Base-by-base conservation (phyloP, 2,797 vertebrate species). In the Xerus rutilus region DNA sequence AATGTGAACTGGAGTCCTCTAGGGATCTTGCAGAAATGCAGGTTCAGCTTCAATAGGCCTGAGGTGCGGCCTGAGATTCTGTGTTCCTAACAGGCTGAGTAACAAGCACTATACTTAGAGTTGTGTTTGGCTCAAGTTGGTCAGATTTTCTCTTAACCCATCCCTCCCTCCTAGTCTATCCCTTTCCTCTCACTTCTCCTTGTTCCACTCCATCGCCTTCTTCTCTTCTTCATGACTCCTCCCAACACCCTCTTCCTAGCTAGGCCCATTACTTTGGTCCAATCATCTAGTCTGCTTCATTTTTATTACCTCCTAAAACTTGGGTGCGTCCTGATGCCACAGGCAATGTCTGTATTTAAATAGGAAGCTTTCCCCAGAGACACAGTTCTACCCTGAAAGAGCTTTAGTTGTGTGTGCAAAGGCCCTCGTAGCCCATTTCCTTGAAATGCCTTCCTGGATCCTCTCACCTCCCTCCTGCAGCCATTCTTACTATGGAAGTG, bases 331-430 rank as follows among this genome's bases (percentile, higher is more conserved):
- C 45, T 14, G 21, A 11, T 67, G 86, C 73, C 74, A 79, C 21
- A 57, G 73, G 69, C 81, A 86, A 49, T 49, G 28, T 96, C 74
- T 94, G 13, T 18, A 76, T 84, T 43, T 88, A 62, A 83, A 93
- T 70, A 54, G 65, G 62, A 97, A 94, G 52, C 25, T 86, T 92
- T 28, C 9, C 45, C 47, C 39, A 52, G 39, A 54, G 52, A 81
- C 85, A 13, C 35, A 32, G 5, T 52, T 93, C 92, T 90, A 69
- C 45, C 32, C 67, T 45, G 35, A 73, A 70, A 70, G 82, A 95
- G 78, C 15, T 95, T 90, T 79, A 39, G 64, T 77, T 95, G 59
- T 47, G 9, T 32, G 69, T 93, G 67, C 67, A 85, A 64, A 79
- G 20, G 54, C 17, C n/a, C 73, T 97, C 65, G 78, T 88, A 92